phyloP scores from a whole-genome alignment of 2,888 invertebrate species.

The Falcaria lacertinaria region DNA sequence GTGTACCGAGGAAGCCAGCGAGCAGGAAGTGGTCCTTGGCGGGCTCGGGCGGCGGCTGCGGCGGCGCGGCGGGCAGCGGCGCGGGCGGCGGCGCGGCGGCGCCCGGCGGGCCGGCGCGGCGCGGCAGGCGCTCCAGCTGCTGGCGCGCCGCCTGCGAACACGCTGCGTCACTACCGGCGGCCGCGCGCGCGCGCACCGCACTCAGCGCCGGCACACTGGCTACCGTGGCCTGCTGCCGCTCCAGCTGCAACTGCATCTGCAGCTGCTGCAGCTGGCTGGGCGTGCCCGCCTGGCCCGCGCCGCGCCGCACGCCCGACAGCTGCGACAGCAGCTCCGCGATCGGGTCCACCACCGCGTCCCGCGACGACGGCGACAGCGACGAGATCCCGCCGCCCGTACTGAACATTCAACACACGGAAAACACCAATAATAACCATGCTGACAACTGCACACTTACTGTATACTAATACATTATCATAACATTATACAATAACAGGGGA shows the following conservation, averaged over 20 bases:
- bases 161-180: background rate
- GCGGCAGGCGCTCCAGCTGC: conserved; percentile 92
- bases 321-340: conserved; percentile 97
- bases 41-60: conserved; percentile 51
- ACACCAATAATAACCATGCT: conserved; percentile 8
- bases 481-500: background rate
- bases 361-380: conserved; percentile 91
- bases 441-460: conserved; percentile 1
- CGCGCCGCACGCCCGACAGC: conserved; percentile 94
- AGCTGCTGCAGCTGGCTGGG: conserved; percentile 94
- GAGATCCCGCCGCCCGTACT: conserved; percentile 92
- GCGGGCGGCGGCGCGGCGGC: conserved; percentile 77
- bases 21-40: conserved; percentile 60
- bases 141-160: conserved; percentile 86
- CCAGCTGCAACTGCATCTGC: conserved; percentile 96
- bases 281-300: conserved; percentile 76
- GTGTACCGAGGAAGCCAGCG: conserved; percentile 54
- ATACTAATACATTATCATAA: conserved; percentile 14
- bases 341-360: conserved; percentile 97
- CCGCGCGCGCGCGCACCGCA: no score
- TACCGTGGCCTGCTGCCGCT: conserved; percentile 90
- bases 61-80: conserved; percentile 51
- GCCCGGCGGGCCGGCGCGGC: conserved; percentile 84
- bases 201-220: background rate
- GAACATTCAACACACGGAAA: conserved; percentile 33